Evolutionary conservation across 2,888 invertebrate genomes (phyloP), one percentile per base, ranked within the genome.

Genomic region (Polymixis flavicincta): DNA sequence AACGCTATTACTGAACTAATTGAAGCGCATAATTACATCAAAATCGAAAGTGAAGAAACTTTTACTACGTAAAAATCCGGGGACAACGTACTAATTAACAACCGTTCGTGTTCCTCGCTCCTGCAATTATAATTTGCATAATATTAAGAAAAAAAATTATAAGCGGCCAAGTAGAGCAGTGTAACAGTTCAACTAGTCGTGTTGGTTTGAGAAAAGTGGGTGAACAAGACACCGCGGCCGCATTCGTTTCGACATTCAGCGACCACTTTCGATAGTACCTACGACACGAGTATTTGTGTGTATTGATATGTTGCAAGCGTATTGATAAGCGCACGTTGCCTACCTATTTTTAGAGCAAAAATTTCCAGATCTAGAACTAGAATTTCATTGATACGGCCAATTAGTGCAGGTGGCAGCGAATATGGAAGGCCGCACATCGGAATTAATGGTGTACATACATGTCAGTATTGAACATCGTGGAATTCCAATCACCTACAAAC

Each of bases 151-250:
- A 59, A 84, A 54, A 83, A 78, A 85, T 54, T 60, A 79, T 84
- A 85, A 82, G 78, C 60, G 77, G 76, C 76, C 78, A 85, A 83
- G 66, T 87, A 68, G 80, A 83, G 78, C 81, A 90, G 86, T 92
- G 89, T 91, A 91, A 91, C 88, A 84, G 85, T 87, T 86, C 82
- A 93, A 92, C 92, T 83, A 91, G 92, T 92, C 88, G 87, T 80
- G 85, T 88, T 89, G 86, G 88, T 87, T 84, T 89, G 90, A 92
- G 93, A 94, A 92, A 95, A 94, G 93, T 95, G 93, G 95, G 95
- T 95, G 95, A 95, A 89, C 95, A 25, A 89, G 90, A 90, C 87
- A 86, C 83, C 32, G 79, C 76, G 82, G 78, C 77, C 83, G 84
- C 87, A 84, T 85, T 86, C 83, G 88, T 95, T 93, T 91, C 94